Conservation (phyloP, 2,888 invertebrate genomes). For the Parnassius apollo region DNA sequence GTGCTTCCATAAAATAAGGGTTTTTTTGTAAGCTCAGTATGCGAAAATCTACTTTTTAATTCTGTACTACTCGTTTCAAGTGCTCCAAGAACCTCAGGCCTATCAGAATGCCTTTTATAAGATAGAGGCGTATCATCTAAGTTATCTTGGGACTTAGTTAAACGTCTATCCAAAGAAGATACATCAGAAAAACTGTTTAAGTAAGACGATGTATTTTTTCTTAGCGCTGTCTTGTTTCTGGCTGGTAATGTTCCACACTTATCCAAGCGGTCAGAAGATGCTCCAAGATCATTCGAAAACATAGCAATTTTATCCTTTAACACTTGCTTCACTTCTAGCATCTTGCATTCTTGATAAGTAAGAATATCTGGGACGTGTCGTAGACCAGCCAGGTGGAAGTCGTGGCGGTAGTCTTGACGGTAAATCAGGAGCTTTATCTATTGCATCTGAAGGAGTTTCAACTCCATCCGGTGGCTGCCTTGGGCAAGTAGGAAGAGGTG, state of each 20-base stretch:
- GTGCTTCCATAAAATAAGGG: conserved; percentile 75
- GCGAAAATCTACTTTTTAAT: conserved; percentile 38
- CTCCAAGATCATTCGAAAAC: conserved; percentile 84
- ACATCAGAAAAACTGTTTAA: conserved; percentile 58
- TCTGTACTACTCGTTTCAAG: conserved; percentile 57
- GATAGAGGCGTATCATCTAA: conserved; percentile 74
- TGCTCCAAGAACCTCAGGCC: conserved; percentile 78
- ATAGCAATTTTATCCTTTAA: conserved; percentile 90
- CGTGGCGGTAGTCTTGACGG: conserved; percentile 63
- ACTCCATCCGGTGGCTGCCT: conserved; percentile 91
- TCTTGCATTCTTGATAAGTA: conserved; percentile 84
- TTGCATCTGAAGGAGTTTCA: conserved; percentile 87
- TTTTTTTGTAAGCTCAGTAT: conserved; percentile 49
- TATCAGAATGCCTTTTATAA: conserved; percentile 60
- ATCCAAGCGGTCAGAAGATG: conserved; percentile 64
- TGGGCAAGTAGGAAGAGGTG: conserved; percentile 81
- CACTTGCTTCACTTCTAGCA: conserved; percentile 85
- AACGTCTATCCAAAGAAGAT: conserved; percentile 65
- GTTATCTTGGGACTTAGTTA: conserved; percentile 76
- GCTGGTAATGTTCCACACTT: conserved; percentile 68
- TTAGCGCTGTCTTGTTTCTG: conserved; percentile 50
- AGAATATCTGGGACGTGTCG: conserved; percentile 59
- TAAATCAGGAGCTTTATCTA: conserved; percentile 78
- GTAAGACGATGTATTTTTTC: conserved; percentile 55
- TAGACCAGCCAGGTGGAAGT: conserved; percentile 54